Evolutionary conservation across 2,113 vertebrate genomes (phyloP), one percentile per base, ranked within the genome.

Genomic region (Tinamus guttatus): DNA sequence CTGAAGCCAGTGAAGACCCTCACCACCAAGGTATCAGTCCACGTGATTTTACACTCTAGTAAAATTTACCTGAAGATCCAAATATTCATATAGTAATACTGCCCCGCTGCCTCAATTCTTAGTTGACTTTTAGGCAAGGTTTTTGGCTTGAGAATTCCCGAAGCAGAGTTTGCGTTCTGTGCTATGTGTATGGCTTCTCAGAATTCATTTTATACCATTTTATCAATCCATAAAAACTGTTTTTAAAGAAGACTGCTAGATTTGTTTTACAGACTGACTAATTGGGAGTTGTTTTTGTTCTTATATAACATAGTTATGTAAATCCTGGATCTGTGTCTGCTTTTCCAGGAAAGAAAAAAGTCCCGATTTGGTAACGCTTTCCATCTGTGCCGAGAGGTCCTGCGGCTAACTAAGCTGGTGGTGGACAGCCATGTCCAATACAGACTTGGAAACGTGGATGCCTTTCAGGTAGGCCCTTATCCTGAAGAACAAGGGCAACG

Each of bases 371-470:
- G 99, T 5, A 99, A 99, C 1, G 99, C 99, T 83, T 99, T 99
- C 97, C 99, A 99, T 92, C 96, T 99, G 90, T 99, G 99, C 89
- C 97, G 99, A 81, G 99, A 99, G 96, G 99, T 99, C 87, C 97
- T 99, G 87, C 98, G 99, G 41, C 98, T 99, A 81, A 99, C 99
- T 63, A 99, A 99, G 95, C 96, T 99, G 96, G 99, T 99, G 95
- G 99, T 99, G 87, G 99, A 99, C 97, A 99, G 99, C 95, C 99
- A 99, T 0, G 99, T 99, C 65, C 99, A 99, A 88, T 99, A 99
- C 98, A 98, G 99, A 43, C 97, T 99, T 95, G 99, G 99, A 90
- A 99, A 99, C 21, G 99, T 99, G 74, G 99, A 99, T 58, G 99
- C 99, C 0, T 99, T 99, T 96, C 99, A 99, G 99, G 99, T 99